A percentile compares a stretch with the other conserved stretches of the same genome.
These are phyloP conservation scores for Menidia beryllina DNA, from an alignment of 2,113 vertebrate species.

Conservation along the genomic window DNA sequence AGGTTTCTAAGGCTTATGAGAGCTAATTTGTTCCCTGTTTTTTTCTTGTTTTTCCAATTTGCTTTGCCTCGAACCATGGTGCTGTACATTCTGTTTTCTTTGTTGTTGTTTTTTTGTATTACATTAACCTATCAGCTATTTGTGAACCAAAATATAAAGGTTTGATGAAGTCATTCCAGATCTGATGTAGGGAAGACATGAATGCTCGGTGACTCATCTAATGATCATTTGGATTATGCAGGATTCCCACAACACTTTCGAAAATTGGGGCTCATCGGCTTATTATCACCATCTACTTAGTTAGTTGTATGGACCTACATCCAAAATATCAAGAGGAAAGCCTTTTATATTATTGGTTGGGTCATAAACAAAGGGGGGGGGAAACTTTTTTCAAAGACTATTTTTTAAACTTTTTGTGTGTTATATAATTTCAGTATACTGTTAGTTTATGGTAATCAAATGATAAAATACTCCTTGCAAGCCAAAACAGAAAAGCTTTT, in stretches of 20 bases:
- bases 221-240: slow-evolving; percentile 20
- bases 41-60: too few relatives aligned
- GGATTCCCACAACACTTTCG: neutral
- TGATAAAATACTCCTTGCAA: neutral
- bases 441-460: neutral
- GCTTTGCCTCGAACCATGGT: too few relatives aligned
- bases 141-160: too few relatives aligned
- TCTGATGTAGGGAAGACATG: slow-evolving; percentile 14
- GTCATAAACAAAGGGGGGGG: neutral
- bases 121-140: too few relatives aligned
- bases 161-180: too few relatives aligned
- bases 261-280: slow-evolving; percentile 10
- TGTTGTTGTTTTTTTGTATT: too few relatives aligned
- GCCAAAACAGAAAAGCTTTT: neutral
- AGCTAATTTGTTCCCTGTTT: too few relatives aligned
- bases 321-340: neutral
- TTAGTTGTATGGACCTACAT: slow-evolving; percentile 9
- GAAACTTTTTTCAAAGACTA: neutral
- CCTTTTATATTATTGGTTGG: neutral
- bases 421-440: neutral
- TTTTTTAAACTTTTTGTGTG: neutral
- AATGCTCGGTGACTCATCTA: slow-evolving; percentile 18
- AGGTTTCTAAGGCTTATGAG: neutral
- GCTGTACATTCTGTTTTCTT: too few relatives aligned
- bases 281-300: slow-evolving; percentile 9